Evolutionary conservation across 2,113 vertebrate species (phyloP).

Genomic region (Chroicocephalus ridibundus): DNA sequence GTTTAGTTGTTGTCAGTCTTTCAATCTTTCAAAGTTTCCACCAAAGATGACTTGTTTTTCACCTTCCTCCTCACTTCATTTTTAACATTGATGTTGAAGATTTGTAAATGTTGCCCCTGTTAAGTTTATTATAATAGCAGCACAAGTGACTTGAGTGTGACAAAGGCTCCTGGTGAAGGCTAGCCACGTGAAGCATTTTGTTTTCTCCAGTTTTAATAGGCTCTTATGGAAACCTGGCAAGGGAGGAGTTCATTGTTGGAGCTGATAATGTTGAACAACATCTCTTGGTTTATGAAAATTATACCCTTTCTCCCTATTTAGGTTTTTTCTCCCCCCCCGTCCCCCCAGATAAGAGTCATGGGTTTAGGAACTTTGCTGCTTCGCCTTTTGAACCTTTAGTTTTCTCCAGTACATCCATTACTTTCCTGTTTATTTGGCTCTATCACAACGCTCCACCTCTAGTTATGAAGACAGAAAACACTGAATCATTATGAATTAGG

Average conservation of each 20-base stretch:
- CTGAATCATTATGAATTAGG: background rate
- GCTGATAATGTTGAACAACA: background rate
- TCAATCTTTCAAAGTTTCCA: background rate
- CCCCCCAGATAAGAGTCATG: background rate
- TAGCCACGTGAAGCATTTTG: background rate
- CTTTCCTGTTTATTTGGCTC: conserved; percentile 30
- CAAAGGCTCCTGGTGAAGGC: background rate
- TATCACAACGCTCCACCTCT: background rate
- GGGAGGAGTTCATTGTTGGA: background rate
- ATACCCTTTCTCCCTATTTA: background rate
- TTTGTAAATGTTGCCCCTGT: background rate
- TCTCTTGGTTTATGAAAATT: background rate
- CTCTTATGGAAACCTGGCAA: background rate
- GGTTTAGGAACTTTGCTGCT: background rate
- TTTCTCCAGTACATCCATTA: background rate
- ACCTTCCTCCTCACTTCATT: background rate
- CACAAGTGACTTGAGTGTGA: background rate
- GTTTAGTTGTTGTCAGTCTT: background rate
- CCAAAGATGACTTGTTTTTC: background rate
- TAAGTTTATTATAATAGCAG: background rate
- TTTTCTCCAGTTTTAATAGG: background rate
- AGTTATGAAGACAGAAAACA: background rate
- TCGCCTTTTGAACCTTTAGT: background rate
- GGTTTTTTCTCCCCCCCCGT: background rate
- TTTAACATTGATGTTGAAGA: background rate